Base-by-base conservation (phyloP, 92 coral and sea anemone species). In the Phenganax subtilis region DNA sequence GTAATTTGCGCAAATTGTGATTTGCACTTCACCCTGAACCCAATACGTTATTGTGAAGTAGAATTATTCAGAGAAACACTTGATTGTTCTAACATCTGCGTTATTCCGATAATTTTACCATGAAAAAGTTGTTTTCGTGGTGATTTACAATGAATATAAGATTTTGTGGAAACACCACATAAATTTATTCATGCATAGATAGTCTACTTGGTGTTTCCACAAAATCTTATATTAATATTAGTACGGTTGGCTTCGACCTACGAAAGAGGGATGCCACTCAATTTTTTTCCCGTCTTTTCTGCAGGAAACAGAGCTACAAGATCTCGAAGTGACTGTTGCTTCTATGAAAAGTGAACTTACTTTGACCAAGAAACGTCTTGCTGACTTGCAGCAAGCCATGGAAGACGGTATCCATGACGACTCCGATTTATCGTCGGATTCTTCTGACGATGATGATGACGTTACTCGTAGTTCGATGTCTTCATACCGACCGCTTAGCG, bases 341-440 rank as follows among this genome's bases (percentile, higher is more conserved):
- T 75, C 86, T 0, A 83, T 89, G 64, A 94, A 94, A 82, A 97
- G 91, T 77, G 98, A 94, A 72, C 91, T 94, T 9, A 82, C 84
- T 27, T 80, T 92, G 51, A 87, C 97, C 28, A 94, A 94, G 89
- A 91, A 92, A 59, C 91, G 98, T 14, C 91, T 92, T 9, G 87
- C 90, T 7, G 98, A 93, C 60, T 80, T 93, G 8, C 98, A 93
- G 74, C 97, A 91, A 25, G 98, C 98, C 20, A 73, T 93, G 76
- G 98, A 93, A 67, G 98, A 93, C 70, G 92, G 91, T 75, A 86
- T 93, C 89, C 91, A 85, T 72, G 86, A 87, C 57, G 97, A 93
- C 83, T 87, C 90, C 31, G 98, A 93, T 3, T 53, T 91, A 56
- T 85, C 92, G 53, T 72, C 89, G 51, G 97, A 89, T 28, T 72